Conservation (phyloP, 2,888 invertebrate species). For the Pristionchus exspectatus region DNA sequence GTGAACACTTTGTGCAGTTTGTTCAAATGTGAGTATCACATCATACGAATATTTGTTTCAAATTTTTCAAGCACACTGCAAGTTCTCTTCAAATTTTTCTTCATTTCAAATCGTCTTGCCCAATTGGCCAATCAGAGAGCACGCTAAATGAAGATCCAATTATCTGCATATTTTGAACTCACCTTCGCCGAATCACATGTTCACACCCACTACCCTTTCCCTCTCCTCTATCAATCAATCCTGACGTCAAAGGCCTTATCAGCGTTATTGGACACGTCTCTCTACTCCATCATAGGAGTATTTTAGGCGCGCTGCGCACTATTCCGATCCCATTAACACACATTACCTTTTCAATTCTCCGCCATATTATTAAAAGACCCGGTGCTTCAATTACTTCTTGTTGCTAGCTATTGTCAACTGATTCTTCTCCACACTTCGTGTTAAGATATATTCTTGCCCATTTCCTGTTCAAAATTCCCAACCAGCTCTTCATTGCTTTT, state of each 20-base stretch:
- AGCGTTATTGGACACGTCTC: slow-evolving; percentile 21
- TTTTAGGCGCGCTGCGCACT: neutral
- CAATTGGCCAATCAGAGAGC: too few relatives aligned
- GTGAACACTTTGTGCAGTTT: too few relatives aligned
- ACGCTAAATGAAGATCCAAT: too few relatives aligned
- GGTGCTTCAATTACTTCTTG: neutral
- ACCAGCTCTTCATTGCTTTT: neutral
- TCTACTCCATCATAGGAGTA: neutral
- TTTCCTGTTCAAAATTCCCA: neutral
- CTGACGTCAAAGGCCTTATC: slow-evolving; percentile 32
- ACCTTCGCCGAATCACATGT: neutral
- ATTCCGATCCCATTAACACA: neutral
- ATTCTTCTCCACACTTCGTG: neutral
- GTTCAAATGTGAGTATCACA: too few relatives aligned
- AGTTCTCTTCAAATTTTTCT: too few relatives aligned
- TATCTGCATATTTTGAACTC: too few relatives aligned
- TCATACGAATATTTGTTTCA: too few relatives aligned
- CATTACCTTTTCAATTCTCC: neutral
- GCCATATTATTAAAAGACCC: neutral
- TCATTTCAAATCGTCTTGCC: too few relatives aligned
- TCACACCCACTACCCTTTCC: neutral
- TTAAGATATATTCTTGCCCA: neutral
- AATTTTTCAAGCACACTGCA: too few relatives aligned
- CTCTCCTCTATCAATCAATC: neutral
- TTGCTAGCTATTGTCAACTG: neutral